Evolutionary conservation across 2,113 vertebrate species (phyloP).

Genomic region (Alligator sinensis): DNA sequence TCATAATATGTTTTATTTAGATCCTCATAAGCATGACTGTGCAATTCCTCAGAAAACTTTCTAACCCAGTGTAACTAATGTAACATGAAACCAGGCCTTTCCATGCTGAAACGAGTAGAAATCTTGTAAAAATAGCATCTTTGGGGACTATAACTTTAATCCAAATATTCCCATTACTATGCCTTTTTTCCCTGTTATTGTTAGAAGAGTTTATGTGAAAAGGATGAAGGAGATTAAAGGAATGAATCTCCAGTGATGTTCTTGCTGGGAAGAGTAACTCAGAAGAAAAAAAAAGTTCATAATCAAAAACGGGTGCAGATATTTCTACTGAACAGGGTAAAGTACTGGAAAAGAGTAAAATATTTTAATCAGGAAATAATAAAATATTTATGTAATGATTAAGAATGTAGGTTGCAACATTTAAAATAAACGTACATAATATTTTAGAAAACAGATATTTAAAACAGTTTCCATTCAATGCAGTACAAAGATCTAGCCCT

Average conservation of each 20-base stretch:
- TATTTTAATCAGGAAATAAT: neutral
- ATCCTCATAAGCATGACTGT: too few species aligned
- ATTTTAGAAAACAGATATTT: accelerated
- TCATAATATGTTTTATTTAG: too few species aligned
- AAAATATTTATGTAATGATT: accelerated
- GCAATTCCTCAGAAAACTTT: too few species aligned
- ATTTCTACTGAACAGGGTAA: neutral
- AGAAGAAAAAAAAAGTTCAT: neutral
- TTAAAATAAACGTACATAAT: neutral
- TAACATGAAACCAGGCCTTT: too few species aligned
- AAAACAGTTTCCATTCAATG: neutral
- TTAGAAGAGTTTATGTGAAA: accelerated
- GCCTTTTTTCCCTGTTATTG: neutral
- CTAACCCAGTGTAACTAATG: too few species aligned
- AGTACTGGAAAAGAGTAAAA: neutral
- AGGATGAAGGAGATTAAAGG: accelerated
- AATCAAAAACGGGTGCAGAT: neutral
- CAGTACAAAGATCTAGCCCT: neutral
- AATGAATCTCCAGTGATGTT: accelerated
- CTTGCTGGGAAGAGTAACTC: neutral
- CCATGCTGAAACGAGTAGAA: neutral
- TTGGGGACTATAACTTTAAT: neutral
- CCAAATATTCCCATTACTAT: neutral
- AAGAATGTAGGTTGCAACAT: neutral
- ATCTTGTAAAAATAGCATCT: accelerated